Evolutionary conservation across 2,113 vertebrate genomes (phyloP).

Genomic region (Equus quagga): DNA sequence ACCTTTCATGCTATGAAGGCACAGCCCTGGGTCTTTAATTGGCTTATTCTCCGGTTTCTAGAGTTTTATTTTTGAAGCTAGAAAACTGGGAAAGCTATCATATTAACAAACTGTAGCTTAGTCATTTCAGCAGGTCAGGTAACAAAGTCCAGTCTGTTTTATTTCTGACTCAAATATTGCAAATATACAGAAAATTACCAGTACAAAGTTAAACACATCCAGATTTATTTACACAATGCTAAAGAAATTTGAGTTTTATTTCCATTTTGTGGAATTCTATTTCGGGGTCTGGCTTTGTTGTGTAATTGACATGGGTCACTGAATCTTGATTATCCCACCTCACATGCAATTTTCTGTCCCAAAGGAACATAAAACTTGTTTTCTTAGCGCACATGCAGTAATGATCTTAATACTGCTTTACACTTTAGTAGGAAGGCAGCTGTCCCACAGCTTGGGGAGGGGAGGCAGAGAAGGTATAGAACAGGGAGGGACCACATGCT

Average conservation of each 20-base stretch:
- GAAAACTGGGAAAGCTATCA: conserved; percentile 35
- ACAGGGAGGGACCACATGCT: conserved; percentile 69
- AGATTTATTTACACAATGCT: conserved; percentile 85
- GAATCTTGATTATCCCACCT: conserved; percentile 72
- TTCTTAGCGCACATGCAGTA: conserved; percentile 75
- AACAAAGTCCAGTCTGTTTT: conserved; percentile 83
- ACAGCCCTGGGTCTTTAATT: neutral
- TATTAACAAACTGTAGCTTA: conserved; percentile 61
- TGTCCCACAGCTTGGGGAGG: conserved; percentile 24
- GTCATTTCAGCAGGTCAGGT: conserved; percentile 69
- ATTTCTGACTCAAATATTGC: conserved; percentile 86
- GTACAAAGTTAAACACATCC: conserved; percentile 85
- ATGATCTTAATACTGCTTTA: conserved; percentile 72
- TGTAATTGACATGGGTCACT: conserved; percentile 56
- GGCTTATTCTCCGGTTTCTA: neutral
- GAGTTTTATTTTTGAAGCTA: conserved; percentile 34
- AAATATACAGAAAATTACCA: conserved; percentile 88
- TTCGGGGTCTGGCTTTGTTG: conserved; percentile 77
- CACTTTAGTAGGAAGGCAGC: conserved; percentile 53
- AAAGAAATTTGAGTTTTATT: conserved; percentile 75
- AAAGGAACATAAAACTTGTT: conserved; percentile 53
- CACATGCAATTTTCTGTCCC: conserved; percentile 75
- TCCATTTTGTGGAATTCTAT: conserved; percentile 65
- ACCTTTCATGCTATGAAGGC: neutral
- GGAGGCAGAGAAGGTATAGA: neutral